Base-by-base conservation (phyloP, 2,888 invertebrate genomes). In the Chironomus riparius region DNA sequence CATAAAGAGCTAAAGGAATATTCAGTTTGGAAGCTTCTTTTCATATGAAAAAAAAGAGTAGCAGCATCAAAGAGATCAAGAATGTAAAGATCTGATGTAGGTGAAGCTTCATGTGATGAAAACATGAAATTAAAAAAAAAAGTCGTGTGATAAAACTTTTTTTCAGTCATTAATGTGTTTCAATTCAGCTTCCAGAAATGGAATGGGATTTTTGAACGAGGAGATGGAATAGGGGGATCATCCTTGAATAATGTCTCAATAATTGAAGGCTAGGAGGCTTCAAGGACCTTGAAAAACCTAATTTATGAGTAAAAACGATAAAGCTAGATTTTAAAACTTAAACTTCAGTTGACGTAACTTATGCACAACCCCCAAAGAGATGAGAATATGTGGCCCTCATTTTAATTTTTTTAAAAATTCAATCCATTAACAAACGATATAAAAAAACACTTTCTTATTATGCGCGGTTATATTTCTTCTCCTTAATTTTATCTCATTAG, bases 401-500 rank as follows among this genome's bases (percentile, higher is more conserved):
- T 73, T 68, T 62, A 56, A 62, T 61, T 72, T 73, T 70, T 73
- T 73, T 56, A 62, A 47, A 73, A 62, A 62, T 62, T 73, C 68
- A 47, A 48, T 74, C 74, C 74, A 74, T 74, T 74, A 74, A 74
- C 74, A 73, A 73, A 73, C 74, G 48, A 68, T 68, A 74, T 68
- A 68, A 74, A 74, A 72, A 65, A 74, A 74, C 74, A 74, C 74
- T 74, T 74, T 74, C 56, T 56, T 56, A 47, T 65, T 28, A 61
- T 65, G 62, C 18, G 15, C 68, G 47, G 24, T 22, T 38, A 62
- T 10, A 70, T 70, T 47, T 70, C 13, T 68, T 68, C 28, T 56
- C 15, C 56, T 62, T 48, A 62, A 68, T 47, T 74, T 74, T 74
- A 74, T 74, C 74, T 74, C 74, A 74, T 74, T 73, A 73, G 74